Evolutionary conservation across 2,113 vertebrate genomes (phyloP), one percentile per base, ranked within the genome.

Genomic region (Glareola pratincola): DNA sequence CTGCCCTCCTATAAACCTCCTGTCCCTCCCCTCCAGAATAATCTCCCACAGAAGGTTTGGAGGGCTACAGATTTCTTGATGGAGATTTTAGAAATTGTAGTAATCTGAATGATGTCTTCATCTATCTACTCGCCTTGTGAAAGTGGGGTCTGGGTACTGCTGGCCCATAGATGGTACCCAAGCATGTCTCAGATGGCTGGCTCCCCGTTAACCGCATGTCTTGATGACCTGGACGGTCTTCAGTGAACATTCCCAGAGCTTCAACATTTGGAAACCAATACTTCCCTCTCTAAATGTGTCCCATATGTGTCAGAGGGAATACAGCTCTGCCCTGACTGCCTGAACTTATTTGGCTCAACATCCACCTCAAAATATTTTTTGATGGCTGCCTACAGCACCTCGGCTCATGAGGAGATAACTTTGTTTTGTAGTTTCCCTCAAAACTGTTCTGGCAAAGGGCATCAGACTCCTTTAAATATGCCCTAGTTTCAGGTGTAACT

Each of bases 121-220:
- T n/a, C 26, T 54, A 4, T 10, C 11, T 48, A 6, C 12, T 50
- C 24, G 17, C 18, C 30, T 51, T 0, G 0, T 29, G 36, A 17
- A 60, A 50, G 36, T 50, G 69, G 13, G 15, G 13, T 71, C 23
- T 60, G 63, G 21, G 14, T 47, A 13, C 10, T 56, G 43, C 32
- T 62, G 62, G 45, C 32, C 22, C 32, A 20, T 23, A 20, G 62
- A 8, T 16, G 20, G 54, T 27, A 24, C 18, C 39, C 18, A 27
- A 12, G 30, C 10, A 36, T 7, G 4, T 81, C 69, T 71, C 36
- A 30, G 69, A 18, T 12, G 9, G 64, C 76, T 73, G 43, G 7
- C 32, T 57, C 11, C 30, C 30, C 1, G 0, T 57, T 41, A 37
- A 48, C 3, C 2, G 20, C 34, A 32, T 4, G 27, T 17, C 10